These are phyloP conservation scores for Phyllotis vaccarum DNA, from an alignment of 2,797 vertebrate genomes.

Conservation along the genomic window DNA sequence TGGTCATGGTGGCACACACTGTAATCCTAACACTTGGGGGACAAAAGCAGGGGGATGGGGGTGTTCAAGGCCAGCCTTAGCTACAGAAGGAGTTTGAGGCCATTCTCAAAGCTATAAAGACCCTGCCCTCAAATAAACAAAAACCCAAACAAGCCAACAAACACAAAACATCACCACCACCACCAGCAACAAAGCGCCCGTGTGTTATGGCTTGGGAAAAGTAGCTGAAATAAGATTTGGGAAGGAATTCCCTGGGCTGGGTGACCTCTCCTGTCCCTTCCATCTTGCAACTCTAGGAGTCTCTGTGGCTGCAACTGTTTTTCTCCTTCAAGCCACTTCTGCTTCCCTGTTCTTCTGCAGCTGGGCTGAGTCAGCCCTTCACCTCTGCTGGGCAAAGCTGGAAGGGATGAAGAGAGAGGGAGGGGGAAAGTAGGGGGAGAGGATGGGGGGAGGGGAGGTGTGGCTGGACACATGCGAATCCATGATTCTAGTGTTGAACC, in stretches of 20 bases:
- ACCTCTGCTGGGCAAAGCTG: not conserved
- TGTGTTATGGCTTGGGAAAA: not conserved
- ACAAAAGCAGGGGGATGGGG: not conserved
- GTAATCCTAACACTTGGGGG: not conserved
- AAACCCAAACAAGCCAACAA: not conserved
- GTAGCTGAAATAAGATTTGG: not conserved
- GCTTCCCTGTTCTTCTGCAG: slow-evolving; percentile 63
- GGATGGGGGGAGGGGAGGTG: not conserved
- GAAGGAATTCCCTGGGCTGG: not conserved
- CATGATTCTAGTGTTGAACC: not conserved
- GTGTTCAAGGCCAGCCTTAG: not conserved
- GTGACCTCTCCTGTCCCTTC: not conserved
- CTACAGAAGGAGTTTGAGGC: not conserved
- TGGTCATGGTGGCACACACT: not conserved
- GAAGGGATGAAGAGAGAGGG: not conserved
- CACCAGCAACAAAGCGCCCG: not conserved
- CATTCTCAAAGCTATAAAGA: not conserved
- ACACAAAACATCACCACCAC: not conserved
- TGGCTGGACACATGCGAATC: not conserved
- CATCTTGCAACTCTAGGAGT: slow-evolving; percentile 36
- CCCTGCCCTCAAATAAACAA: not conserved
- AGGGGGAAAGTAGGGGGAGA: not conserved
- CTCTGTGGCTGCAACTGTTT: slow-evolving; percentile 16
- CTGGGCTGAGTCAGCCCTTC: slow-evolving; percentile 74
- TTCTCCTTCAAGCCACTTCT: slow-evolving; percentile 65